Evolutionary conservation across 2,797 vertebrate genomes (phyloP).

Genomic region (Gorsachius magnificus): DNA sequence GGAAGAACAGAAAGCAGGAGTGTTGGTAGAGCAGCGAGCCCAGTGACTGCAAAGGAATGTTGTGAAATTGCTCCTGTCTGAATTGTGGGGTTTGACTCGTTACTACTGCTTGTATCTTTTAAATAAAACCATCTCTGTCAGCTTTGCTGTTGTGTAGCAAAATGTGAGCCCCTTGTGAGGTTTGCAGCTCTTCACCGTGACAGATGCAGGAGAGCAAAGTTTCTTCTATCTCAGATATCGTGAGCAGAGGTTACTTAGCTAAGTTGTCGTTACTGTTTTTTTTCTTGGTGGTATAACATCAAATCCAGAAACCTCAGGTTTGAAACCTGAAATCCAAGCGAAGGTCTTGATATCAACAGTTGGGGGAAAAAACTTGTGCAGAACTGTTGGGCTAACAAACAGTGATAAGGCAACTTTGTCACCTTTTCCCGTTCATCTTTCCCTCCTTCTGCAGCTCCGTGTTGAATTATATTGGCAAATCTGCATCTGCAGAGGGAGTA

Average conservation of each 20-base stretch:
- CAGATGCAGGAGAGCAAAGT: background rate
- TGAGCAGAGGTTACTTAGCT: background rate
- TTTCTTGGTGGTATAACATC: background rate
- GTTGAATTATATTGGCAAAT: background rate
- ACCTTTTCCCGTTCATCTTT: background rate
- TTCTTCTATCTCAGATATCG: background rate
- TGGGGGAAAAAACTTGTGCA: background rate
- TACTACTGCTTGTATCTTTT: background rate
- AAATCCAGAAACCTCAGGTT: background rate
- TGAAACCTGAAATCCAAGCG: background rate
- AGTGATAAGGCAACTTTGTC: background rate
- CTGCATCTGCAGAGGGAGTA: background rate
- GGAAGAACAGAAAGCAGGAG: background rate
- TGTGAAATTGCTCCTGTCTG: background rate
- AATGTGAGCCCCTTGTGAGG: background rate
- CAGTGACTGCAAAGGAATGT: fast-evolving
- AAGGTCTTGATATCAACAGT: constrained; percentile 10
- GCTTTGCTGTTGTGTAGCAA: background rate
- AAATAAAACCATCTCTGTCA: background rate
- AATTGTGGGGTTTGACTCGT: background rate
- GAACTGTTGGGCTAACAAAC: background rate
- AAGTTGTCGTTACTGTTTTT: background rate
- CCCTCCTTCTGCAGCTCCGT: background rate
- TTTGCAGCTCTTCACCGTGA: too few species aligned
- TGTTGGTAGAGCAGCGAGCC: background rate